phyloP scores from a whole-genome alignment of 2,888 invertebrate genomes.

The Oithona nana region DNA sequence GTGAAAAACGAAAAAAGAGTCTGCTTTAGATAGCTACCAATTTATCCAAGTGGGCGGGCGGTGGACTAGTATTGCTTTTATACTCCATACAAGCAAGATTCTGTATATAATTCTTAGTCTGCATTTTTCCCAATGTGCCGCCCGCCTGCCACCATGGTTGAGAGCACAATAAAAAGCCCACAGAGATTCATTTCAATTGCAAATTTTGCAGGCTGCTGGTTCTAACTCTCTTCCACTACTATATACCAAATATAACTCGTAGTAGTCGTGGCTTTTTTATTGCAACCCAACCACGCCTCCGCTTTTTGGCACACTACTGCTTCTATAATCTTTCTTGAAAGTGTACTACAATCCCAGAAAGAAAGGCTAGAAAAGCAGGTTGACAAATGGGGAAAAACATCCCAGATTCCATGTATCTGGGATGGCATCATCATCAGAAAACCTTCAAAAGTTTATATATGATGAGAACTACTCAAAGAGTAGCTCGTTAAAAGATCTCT shows the following conservation, averaged over 20 bases:
- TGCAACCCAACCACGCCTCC: background rate
- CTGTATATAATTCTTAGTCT: background rate
- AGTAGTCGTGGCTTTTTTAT: background rate
- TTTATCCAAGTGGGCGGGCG: background rate
- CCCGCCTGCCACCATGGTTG: background rate
- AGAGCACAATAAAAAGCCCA: background rate
- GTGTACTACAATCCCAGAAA: too few species aligned
- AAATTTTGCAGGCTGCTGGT: background rate
- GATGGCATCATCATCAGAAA: too few species aligned
- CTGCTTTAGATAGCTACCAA: background rate
- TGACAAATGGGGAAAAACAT: too few species aligned
- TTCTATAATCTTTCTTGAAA: too few species aligned
- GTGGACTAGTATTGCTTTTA: too few species aligned
- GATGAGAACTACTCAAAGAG: too few species aligned
- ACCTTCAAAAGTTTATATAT: too few species aligned
- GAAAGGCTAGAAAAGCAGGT: too few species aligned
- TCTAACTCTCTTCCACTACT: background rate
- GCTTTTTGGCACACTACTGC: background rate
- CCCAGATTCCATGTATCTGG: too few species aligned
- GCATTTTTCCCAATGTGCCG: background rate
- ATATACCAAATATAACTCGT: background rate
- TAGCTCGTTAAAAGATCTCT: background rate
- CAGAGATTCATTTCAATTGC: background rate
- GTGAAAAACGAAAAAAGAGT: too few species aligned
- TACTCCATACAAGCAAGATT: background rate